Percentiles rank a stretch among this genome's conserved stretches.
These are phyloP conservation scores for Luehdorfia chinensis DNA, from an alignment of 1,140 invertebrate genomes.

Conservation along the genomic window DNA sequence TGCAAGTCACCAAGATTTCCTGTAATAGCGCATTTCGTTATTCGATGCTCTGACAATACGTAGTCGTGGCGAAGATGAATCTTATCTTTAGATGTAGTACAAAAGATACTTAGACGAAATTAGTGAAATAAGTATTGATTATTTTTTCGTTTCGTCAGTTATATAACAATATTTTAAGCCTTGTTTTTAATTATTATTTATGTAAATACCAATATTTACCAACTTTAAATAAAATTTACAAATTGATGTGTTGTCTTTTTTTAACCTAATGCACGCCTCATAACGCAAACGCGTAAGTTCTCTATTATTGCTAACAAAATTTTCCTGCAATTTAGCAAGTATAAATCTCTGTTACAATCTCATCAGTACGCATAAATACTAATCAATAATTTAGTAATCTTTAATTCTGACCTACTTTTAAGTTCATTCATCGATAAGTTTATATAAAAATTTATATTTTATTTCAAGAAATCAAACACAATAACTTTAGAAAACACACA, in stretches of 20 bases:
- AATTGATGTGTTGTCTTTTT: slow-evolving; percentile 30
- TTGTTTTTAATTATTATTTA: not conserved
- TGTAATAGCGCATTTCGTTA: slow-evolving; percentile 35
- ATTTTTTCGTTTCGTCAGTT: slow-evolving; percentile 18
- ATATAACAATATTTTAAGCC: not conserved
- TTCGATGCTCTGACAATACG: slow-evolving; percentile 30
- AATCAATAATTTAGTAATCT: slow-evolving; percentile 29
- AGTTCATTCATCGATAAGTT: no score
- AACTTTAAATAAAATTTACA: not conserved
- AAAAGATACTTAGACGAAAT: slow-evolving; percentile 41
- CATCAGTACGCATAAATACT: slow-evolving; percentile 60
- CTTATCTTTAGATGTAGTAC: slow-evolving; percentile 50
- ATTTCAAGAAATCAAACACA: no score
- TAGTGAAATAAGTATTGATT: slow-evolving; percentile 31
- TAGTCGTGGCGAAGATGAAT: slow-evolving; percentile 44
- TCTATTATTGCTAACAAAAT: no score
- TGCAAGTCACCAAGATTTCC: slow-evolving; percentile 31
- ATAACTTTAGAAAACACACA: no score
- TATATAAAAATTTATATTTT: no score
- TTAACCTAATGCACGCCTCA: no score
- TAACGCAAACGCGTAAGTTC: no score
- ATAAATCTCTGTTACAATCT: no score
- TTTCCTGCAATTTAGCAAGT: no score
- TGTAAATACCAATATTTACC: not conserved
- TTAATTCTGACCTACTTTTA: no score